A percentile compares a stretch with the other conserved stretches of the same genome.
These are phyloP conservation scores for Troides oblongomaculatus DNA, from an alignment of 2,888 invertebrate genomes.

Conservation along the genomic window DNA sequence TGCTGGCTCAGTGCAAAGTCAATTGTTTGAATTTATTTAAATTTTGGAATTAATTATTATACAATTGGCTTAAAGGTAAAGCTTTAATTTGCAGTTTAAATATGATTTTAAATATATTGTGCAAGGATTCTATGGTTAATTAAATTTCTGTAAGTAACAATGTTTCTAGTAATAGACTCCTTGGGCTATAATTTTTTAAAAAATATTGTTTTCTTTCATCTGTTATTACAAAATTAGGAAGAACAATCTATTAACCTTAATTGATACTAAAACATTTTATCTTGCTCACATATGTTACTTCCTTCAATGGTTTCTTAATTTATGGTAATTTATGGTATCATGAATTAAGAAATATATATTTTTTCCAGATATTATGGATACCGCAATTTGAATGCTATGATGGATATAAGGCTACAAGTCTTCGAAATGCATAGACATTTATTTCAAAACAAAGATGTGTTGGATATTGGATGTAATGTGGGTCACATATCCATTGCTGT, in stretches of 20 bases:
- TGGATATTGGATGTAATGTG: slow-evolving; percentile 99
- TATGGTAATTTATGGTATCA: too few species aligned
- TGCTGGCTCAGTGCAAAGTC: too few species aligned
- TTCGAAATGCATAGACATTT: slow-evolving; percentile 89
- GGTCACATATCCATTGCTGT: slow-evolving; percentile 96
- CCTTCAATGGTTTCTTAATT: too few species aligned
- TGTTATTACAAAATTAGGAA: background rate
- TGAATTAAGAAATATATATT: background rate
- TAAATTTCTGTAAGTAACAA: too few species aligned
- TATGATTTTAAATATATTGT: too few species aligned
- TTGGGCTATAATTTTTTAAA: background rate
- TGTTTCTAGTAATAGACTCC: too few species aligned
- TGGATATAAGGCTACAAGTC: slow-evolving; percentile 90
- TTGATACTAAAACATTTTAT: background rate
- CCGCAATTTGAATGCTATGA: slow-evolving; percentile 89
- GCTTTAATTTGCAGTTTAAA: too few species aligned
- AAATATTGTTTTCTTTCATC: background rate
- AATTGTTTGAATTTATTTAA: too few species aligned
- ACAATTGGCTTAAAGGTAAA: too few species aligned
- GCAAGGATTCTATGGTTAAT: too few species aligned
- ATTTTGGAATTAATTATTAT: background rate
- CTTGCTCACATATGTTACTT: background rate
- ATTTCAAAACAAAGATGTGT: slow-evolving; percentile 93
- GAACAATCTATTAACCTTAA: background rate
- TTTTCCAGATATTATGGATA: slow-evolving; percentile 93